Evolutionary conservation across 2,113 vertebrate genomes (phyloP).

Genomic region (Gopherus flavomarginatus): DNA sequence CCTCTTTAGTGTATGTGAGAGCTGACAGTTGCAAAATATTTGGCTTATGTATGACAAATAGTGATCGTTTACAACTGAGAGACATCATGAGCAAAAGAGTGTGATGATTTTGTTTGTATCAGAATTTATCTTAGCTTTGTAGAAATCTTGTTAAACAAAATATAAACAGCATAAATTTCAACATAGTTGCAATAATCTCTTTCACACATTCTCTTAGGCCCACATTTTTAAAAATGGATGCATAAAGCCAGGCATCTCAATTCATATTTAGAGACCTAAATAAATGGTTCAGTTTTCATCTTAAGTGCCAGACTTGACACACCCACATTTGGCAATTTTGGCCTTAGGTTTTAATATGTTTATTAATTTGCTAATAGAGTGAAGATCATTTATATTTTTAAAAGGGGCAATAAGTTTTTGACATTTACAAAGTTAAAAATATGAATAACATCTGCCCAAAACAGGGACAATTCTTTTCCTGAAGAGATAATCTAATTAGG

Average conservation of each 20-base stretch:
- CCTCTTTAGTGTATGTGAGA: background rate
- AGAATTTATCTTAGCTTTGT: background rate
- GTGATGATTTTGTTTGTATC: background rate
- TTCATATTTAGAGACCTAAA: background rate
- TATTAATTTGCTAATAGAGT: background rate
- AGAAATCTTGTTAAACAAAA: background rate
- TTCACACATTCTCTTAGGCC: background rate
- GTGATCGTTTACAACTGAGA: background rate
- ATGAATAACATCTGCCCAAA: background rate
- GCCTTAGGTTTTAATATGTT: background rate
- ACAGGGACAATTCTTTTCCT: conserved; percentile 32
- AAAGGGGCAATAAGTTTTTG: background rate
- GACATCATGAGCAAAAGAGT: background rate
- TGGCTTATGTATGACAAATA: background rate
- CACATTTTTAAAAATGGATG: background rate
- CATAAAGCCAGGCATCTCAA: background rate
- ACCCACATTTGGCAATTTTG: background rate
- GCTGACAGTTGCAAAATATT: background rate
- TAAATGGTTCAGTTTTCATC: background rate
- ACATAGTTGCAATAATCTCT: background rate
- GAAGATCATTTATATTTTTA: background rate
- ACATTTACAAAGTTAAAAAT: background rate
- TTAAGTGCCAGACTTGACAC: background rate
- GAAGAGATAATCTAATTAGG: conserved; percentile 41
- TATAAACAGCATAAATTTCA: background rate